These are phyloP conservation scores for Merluccius polli DNA, from an alignment of 2,797 vertebrate species.

Conservation along the genomic window DNA sequence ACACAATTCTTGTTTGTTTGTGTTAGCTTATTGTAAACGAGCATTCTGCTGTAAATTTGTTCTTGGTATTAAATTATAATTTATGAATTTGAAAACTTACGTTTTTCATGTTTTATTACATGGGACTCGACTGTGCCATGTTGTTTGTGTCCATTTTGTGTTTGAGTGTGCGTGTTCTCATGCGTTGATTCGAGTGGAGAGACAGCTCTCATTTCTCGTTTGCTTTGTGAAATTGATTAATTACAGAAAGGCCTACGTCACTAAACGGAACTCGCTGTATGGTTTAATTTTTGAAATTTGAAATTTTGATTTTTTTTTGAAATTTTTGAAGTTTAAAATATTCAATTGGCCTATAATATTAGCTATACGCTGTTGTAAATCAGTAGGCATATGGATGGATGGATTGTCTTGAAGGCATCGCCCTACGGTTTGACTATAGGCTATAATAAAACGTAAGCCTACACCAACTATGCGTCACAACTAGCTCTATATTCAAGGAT, in stretches of 20 bases:
- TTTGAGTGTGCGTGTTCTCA: constrained; percentile 21
- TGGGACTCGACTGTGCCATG: constrained; percentile 27
- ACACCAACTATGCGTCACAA: background rate
- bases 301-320: too few species aligned
- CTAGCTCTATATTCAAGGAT: background rate
- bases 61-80: constrained; percentile 99
- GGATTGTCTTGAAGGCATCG: background rate
- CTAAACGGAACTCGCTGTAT: background rate
- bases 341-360: background rate
- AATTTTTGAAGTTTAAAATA: too few species aligned
- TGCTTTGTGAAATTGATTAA: background rate
- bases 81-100: constrained; percentile 97
- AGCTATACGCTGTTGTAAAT: background rate
- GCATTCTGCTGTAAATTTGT: constrained; percentile 99
- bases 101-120: constrained; percentile 80
- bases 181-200: background rate
- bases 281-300: background rate
- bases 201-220: background rate
- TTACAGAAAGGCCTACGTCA: background rate
- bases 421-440: background rate
- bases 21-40: constrained; percentile 99
- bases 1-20: constrained; percentile 96
- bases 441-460: background rate
- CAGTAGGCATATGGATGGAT: background rate
- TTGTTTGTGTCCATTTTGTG: constrained; percentile 24